These are phyloP conservation scores for Gila orcuttii DNA, from an alignment of 2,113 vertebrate species.

Conservation along the genomic window DNA sequence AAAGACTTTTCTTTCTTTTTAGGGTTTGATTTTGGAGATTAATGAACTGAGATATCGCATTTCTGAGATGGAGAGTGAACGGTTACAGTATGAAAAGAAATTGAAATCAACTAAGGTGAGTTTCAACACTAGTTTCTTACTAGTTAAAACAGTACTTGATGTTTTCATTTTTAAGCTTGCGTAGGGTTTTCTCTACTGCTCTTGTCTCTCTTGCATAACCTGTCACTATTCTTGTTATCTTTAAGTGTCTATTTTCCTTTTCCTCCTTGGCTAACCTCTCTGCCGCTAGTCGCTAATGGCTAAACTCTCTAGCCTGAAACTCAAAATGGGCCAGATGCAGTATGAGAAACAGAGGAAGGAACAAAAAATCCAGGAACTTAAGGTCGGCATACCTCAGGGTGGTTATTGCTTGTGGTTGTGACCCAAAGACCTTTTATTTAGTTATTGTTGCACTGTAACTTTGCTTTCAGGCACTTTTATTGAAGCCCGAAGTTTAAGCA, in stretches of 20 bases:
- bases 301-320: conserved; percentile 99
- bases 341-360: conserved; percentile 98
- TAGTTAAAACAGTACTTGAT: neutral
- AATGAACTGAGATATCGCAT: conserved; percentile 87
- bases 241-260: conserved; percentile 60
- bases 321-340: conserved; percentile 98
- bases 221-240: conserved; percentile 30
- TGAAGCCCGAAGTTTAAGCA: neutral
- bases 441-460: neutral
- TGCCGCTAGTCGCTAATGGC: conserved; percentile 95
- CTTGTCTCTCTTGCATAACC: conserved; percentile 21
- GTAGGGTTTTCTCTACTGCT: conserved; percentile 14
- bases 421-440: neutral
- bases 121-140: conserved; percentile 31
- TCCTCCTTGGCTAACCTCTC: conserved; percentile 64
- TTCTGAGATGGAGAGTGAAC: conserved; percentile 90
- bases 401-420: conserved; percentile 61
- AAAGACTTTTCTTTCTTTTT: neutral
- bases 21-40: conserved; percentile 92
- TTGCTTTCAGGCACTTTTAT: neutral
- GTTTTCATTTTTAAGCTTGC: neutral
- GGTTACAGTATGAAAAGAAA: conserved; percentile 93
- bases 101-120: conserved; percentile 94
- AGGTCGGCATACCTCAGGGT: conserved; percentile 84
- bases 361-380: conserved; percentile 86